phyloP scores from a whole-genome alignment of 1,140 invertebrate genomes.

The Bathynomus jamesi region DNA sequence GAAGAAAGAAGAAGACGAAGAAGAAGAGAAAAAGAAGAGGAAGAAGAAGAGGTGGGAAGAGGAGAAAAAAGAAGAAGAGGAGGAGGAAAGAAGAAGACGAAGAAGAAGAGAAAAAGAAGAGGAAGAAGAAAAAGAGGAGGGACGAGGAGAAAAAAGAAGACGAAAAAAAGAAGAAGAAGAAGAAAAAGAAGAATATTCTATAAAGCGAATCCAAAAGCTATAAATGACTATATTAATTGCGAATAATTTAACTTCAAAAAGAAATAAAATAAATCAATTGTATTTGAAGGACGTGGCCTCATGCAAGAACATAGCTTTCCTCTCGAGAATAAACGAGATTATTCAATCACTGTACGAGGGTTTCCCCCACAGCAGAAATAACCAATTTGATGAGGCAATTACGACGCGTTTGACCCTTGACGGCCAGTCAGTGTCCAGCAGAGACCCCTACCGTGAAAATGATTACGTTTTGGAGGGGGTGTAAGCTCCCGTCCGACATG shows the following conservation, averaged over 20 bases:
- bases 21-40: not conserved
- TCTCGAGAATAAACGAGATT: not conserved
- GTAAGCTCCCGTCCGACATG: not conserved
- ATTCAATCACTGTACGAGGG: not conserved
- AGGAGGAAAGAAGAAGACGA: not conserved
- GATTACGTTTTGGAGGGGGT: not conserved
- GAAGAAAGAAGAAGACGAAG: not conserved
- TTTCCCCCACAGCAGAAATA: not conserved
- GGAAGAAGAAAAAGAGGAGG: not conserved
- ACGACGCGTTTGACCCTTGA: not conserved
- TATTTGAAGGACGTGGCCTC: no score
- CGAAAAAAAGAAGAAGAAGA: not conserved
- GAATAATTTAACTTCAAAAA: not conserved
- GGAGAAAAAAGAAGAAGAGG: not conserved
- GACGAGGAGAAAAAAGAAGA: not conserved
- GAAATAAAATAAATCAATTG: not conserved
- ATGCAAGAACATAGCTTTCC: no score
- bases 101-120: not conserved
- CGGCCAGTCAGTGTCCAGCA: not conserved
- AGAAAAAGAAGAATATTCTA: not conserved
- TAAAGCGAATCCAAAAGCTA: not conserved
- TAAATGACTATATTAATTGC: no score
- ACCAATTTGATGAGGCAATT: not conserved
- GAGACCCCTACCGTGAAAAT: not conserved
- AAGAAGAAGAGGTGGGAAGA: not conserved